phyloP scores from a whole-genome alignment of 1,140 invertebrate species.

The Sarcophaga peregrina region DNA sequence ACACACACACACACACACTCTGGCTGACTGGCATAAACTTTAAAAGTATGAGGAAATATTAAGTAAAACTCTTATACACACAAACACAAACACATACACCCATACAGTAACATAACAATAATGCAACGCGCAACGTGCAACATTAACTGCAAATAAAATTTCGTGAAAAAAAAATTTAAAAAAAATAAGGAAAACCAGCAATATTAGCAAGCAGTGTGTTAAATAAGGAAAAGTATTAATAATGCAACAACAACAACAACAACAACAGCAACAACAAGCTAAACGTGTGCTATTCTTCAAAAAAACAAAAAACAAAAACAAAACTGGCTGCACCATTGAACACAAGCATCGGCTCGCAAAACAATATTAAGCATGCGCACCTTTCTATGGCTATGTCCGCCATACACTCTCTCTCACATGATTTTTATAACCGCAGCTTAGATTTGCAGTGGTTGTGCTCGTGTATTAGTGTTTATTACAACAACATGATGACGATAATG shows the following conservation, averaged over 20 bases:
- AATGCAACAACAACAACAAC: neutral
- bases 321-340: neutral
- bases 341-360: neutral
- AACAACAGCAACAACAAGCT: neutral
- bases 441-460: no score
- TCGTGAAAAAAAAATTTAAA: neutral
- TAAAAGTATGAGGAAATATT: constrained; percentile 1
- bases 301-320: neutral
- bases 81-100: neutral
- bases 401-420: neutral
- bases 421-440: no score
- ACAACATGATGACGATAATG: neutral
- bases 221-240: constrained; percentile 8
- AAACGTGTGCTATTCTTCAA: neutral
- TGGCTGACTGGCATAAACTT: no score
- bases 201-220: neutral
- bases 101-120: neutral
- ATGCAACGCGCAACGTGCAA: neutral
- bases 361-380: constrained; percentile 14
- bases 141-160: neutral
- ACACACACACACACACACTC: neutral
- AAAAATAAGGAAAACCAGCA: neutral
- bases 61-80: neutral
- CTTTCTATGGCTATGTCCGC: neutral
- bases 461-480: no score